A percentile compares a stretch with the other conserved stretches of the same genome.
These are phyloP conservation scores for Chelonus formosanus DNA, from an alignment of 2,888 invertebrate genomes.

Conservation along the genomic window DNA sequence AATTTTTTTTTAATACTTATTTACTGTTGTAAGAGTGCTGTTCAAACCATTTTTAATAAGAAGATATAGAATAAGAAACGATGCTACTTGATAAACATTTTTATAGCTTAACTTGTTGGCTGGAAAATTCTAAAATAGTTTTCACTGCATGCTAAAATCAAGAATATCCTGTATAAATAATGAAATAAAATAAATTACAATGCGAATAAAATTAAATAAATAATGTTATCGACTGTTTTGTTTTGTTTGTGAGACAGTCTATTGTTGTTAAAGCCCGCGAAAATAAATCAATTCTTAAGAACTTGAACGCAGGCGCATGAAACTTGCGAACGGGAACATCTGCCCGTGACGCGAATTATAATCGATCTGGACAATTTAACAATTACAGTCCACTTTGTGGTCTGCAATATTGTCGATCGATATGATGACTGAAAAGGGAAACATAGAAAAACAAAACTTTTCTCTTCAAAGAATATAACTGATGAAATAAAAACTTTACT, in stretches of 20 bases:
- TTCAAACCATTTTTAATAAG: slow-evolving; percentile 9
- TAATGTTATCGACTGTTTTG: slow-evolving; percentile 33
- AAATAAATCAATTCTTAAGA: slow-evolving; percentile 27
- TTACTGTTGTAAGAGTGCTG: slow-evolving; percentile 5
- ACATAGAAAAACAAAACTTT: background rate
- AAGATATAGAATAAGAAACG: background rate
- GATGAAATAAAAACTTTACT: no score
- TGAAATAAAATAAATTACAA: no score
- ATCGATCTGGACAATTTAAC: slow-evolving; percentile 32
- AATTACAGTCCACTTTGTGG: slow-evolving; percentile 28
- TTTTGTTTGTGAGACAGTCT: background rate
- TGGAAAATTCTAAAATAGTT: no score
- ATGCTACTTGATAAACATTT: background rate
- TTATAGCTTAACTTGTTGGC: no score
- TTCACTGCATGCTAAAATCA: no score
- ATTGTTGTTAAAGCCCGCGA: slow-evolving; percentile 25
- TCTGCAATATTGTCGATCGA: slow-evolving; percentile 9
- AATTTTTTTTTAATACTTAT: slow-evolving; percentile 9
- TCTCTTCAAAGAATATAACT: no score
- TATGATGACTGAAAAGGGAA: slow-evolving; percentile 8
- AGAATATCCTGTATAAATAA: no score
- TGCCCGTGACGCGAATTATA: slow-evolving; percentile 32
- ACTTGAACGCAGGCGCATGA: slow-evolving; percentile 32
- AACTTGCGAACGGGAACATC: slow-evolving; percentile 32
- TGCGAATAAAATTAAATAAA: background rate